phyloP scores from a whole-genome alignment of 2,113 vertebrate species.

The Dicerorhinus sumatrensis region DNA sequence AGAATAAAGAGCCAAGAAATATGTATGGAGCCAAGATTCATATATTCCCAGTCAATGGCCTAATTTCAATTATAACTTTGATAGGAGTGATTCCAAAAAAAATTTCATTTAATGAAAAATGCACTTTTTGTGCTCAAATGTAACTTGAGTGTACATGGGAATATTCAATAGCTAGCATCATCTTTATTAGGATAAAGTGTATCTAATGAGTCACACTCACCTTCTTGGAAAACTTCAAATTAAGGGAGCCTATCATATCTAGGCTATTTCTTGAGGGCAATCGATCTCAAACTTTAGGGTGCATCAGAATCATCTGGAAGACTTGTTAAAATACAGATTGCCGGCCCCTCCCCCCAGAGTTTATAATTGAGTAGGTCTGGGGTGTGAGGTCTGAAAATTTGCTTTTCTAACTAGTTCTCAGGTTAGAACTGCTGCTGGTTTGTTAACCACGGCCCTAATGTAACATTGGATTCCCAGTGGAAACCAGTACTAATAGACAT shows the following conservation, averaged over 20 bases:
- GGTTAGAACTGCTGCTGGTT: neutral
- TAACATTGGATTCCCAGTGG: neutral
- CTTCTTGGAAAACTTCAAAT: neutral
- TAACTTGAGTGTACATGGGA: neutral
- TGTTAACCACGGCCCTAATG: neutral
- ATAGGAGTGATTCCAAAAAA: neutral
- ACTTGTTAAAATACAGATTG: neutral
- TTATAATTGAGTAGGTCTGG: neutral
- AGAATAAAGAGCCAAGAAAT: neutral
- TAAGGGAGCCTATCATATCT: neutral
- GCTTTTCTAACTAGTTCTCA: neutral
- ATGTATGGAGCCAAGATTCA: neutral
- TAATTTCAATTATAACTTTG: neutral
- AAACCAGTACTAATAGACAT: neutral
- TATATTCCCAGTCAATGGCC: neutral
- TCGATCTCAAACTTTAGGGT: neutral
- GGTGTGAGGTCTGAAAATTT: neutral
- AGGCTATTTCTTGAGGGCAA: neutral
- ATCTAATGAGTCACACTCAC: neutral
- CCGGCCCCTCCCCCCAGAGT: neutral
- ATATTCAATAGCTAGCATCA: neutral
- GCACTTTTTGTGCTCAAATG: too few relatives aligned
- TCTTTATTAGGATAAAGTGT: neutral
- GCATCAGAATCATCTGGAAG: neutral
- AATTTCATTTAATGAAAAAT: neutral